Evolutionary conservation across 2,113 vertebrate genomes (phyloP).

Genomic region (Brachionichthys hirsutus): DNA sequence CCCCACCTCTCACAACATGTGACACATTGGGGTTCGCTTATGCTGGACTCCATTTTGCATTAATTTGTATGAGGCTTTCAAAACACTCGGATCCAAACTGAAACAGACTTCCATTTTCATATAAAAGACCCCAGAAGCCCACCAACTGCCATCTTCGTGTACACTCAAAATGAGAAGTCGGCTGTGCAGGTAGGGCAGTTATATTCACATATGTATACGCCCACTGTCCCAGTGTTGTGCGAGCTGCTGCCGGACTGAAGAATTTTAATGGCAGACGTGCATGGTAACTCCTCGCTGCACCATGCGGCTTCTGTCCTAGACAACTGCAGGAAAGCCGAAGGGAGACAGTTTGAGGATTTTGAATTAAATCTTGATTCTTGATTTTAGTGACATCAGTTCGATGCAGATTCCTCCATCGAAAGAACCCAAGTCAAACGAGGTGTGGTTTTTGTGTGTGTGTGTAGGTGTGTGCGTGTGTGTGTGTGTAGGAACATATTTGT

Average conservation of each 20-base stretch:
- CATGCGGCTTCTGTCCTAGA: background rate
- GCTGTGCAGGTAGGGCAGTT: constrained; percentile 25
- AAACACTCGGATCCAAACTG: constrained; percentile 1
- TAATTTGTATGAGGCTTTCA: constrained; percentile 40
- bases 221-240: constrained; percentile 3
- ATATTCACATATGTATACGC: constrained; percentile 16
- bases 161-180: constrained; percentile 21
- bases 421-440: no score
- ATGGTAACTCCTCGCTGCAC: constrained; percentile 14
- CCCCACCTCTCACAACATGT: constrained; percentile 31
- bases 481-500: background rate
- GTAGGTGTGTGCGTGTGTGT: no score
- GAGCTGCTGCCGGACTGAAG: constrained; percentile 20
- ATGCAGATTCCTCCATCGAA: no score
- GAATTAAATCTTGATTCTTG: constrained; percentile 13
- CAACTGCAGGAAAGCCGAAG: constrained; percentile 7
- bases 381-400: background rate
- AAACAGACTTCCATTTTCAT: constrained; percentile 29
- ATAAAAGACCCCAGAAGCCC: constrained; percentile 7
- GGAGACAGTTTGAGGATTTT: background rate
- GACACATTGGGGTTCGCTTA: constrained; percentile 53
- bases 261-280: constrained; percentile 17
- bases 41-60: constrained; percentile 54
- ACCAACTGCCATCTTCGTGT: constrained; percentile 6
- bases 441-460: no score